A percentile compares a stretch with the other conserved stretches of the same genome.
Evolutionary conservation across 2,888 invertebrate genomes (phyloP).

Genomic region (Drosophila subquinaria): DNA sequence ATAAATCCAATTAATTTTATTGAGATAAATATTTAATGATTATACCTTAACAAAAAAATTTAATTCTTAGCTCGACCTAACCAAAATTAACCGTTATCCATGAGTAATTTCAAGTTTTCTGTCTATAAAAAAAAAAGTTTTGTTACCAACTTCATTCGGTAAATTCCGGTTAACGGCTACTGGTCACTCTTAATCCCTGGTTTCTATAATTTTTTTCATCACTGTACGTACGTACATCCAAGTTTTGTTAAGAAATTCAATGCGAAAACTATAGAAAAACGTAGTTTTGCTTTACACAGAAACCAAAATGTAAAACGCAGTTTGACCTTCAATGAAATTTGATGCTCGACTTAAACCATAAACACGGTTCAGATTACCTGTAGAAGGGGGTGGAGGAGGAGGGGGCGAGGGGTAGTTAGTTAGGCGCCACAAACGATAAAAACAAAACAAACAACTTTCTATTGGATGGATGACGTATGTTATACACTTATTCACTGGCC

Average conservation of each 20-base stretch:
- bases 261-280: slow-evolving; percentile 60
- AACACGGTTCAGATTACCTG: slow-evolving; percentile 35
- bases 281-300: slow-evolving; percentile 42
- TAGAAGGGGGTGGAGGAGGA: neutral
- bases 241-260: slow-evolving; percentile 50
- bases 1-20: no score
- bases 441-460: slow-evolving; percentile 65
- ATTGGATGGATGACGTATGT: slow-evolving; percentile 54
- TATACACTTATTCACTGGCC: slow-evolving; percentile 46
- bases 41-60: no score
- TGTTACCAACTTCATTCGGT: no score
- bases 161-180: no score
- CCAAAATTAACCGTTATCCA: no score
- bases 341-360: slow-evolving; percentile 55
- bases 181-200: no score
- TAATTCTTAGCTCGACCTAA: no score
- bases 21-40: no score
- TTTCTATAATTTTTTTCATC: no score
- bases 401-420: neutral
- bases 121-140: no score
- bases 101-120: no score
- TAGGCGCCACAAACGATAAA: slow-evolving; percentile 55
- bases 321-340: slow-evolving; percentile 75
- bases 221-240: neutral
- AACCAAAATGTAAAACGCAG: slow-evolving; percentile 60